These are phyloP conservation scores for Amphiduros pacificus DNA, from an alignment of 2,888 invertebrate species.

Conservation along the genomic window DNA sequence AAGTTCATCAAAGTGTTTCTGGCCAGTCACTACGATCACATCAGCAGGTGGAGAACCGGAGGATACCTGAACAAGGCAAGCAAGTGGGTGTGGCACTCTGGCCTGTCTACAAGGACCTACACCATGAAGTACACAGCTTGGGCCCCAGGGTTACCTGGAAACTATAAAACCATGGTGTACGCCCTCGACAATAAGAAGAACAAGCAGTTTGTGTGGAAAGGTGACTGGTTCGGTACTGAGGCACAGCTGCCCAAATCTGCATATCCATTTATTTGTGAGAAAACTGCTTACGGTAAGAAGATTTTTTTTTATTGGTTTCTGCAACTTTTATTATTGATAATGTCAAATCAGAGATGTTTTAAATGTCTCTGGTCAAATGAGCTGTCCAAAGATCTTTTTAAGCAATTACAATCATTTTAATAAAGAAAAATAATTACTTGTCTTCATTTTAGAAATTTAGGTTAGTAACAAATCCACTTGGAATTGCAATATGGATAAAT, in stretches of 20 bases:
- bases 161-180: conserved; percentile 39
- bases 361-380: too few relatives aligned
- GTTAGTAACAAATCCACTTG: too few relatives aligned
- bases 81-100: conserved; percentile 23
- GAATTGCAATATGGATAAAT: too few relatives aligned
- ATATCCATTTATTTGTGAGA: conserved; percentile 63
- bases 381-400: too few relatives aligned
- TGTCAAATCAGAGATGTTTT: too few relatives aligned
- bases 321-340: too few relatives aligned
- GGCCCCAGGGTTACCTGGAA: conserved; percentile 35
- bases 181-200: conserved; percentile 42
- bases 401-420: too few relatives aligned
- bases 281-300: conserved; percentile 60
- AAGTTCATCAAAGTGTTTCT: conserved; percentile 65
- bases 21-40: conserved; percentile 34
- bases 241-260: conserved; percentile 35
- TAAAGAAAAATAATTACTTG: too few relatives aligned
- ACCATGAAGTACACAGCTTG: conserved; percentile 39
- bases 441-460: too few relatives aligned
- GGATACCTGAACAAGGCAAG: conserved; percentile 37
- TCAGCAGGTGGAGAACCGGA: conserved; percentile 9
- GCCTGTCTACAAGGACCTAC: conserved; percentile 13
- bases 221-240: conserved; percentile 40
- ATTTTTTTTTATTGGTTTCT: too few relatives aligned
- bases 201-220: conserved; percentile 44